phyloP scores from a whole-genome alignment of 2,888 invertebrate genomes.

The Ommatoiulus sabulosus region DNA sequence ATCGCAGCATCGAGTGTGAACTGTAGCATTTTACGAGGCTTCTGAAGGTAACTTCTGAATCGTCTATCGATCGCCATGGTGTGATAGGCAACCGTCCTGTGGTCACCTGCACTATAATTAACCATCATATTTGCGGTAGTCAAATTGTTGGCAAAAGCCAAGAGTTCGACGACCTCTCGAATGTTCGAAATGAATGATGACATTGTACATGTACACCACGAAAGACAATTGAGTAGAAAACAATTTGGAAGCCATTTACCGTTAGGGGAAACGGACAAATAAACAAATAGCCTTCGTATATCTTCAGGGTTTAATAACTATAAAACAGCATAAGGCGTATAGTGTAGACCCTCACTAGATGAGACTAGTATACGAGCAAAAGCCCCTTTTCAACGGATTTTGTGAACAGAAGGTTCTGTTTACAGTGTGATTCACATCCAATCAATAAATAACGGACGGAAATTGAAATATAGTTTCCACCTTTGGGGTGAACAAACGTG shows the following conservation, averaged over 20 bases:
- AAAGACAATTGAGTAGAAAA: neutral
- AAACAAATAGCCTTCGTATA: neutral
- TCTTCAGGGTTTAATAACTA: neutral
- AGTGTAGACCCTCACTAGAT: neutral
- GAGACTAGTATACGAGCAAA: neutral
- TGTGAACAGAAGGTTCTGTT: neutral
- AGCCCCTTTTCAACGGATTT: neutral
- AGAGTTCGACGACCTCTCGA: neutral
- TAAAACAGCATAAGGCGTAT: neutral
- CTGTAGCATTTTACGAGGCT: no score
- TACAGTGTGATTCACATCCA: neutral
- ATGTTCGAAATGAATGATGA: neutral
- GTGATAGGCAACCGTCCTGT: neutral
- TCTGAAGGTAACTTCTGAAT: no score
- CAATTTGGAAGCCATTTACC: neutral
- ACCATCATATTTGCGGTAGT: neutral
- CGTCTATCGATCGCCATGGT: neutral
- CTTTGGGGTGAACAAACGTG: slow-evolving; percentile 1
- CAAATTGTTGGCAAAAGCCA: neutral
- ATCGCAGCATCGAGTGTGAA: no score
- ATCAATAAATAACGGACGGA: neutral
- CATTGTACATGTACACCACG: neutral
- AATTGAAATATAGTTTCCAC: neutral
- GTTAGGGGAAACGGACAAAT: neutral
- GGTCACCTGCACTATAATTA: neutral